Evolutionary conservation across 2,113 vertebrate genomes (phyloP).

Genomic region (Loxodonta africana): DNA sequence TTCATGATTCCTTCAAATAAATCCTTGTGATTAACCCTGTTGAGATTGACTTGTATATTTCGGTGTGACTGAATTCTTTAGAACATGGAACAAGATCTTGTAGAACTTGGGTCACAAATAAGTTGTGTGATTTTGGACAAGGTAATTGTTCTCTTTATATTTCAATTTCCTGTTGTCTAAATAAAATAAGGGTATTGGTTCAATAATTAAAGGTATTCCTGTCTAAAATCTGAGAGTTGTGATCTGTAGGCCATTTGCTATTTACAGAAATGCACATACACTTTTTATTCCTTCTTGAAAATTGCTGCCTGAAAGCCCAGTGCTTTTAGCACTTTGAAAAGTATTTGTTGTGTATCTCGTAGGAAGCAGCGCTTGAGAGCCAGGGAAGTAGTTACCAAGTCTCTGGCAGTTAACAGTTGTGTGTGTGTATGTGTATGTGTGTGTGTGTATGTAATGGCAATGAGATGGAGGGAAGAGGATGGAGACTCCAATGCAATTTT

Average conservation of each 20-base stretch:
- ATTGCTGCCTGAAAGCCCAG: constrained; percentile 58
- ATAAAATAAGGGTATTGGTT: background rate
- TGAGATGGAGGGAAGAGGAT: background rate
- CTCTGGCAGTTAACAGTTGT: background rate
- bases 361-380: background rate
- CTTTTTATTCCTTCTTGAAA: constrained; percentile 62
- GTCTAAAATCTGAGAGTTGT: constrained; percentile 46
- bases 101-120: background rate
- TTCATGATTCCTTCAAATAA: background rate
- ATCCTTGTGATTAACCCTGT: background rate
- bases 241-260: background rate
- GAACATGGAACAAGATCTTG: background rate
- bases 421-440: background rate
- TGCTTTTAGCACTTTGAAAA: constrained; percentile 40
- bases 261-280: constrained; percentile 37
- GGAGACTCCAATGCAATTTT: no score
- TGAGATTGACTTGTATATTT: background rate
- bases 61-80: background rate
- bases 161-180: background rate
- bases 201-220: background rate
- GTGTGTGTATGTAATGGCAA: background rate
- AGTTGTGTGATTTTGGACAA: background rate
- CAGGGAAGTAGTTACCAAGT: constrained; percentile 3
- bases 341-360: constrained; percentile 23
- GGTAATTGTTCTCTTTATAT: background rate